Percentiles rank a stretch among this genome's conserved stretches.
phyloP scores from a whole-genome alignment of 1,140 invertebrate genomes.

The Drosophila novamexicana region DNA sequence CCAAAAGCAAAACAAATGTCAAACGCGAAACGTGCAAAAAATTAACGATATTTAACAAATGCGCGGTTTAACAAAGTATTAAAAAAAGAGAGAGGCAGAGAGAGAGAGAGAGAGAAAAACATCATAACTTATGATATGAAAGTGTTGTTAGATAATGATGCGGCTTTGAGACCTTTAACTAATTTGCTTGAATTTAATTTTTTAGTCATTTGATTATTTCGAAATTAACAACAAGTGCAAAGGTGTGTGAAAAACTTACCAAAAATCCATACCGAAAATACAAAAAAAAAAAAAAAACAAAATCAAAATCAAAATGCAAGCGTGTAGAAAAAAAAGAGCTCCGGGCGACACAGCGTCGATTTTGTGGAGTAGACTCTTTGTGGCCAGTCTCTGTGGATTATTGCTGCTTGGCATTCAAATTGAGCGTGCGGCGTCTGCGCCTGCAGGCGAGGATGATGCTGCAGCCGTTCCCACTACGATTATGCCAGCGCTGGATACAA shows the following conservation, averaged over 20 bases:
- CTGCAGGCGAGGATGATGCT: slow-evolving; percentile 74
- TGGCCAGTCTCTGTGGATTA: slow-evolving; percentile 68
- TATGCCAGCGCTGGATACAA: slow-evolving; percentile 61
- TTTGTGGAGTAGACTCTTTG: slow-evolving; percentile 59
- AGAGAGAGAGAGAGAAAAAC: slow-evolving; percentile 17
- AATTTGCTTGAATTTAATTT: slow-evolving; percentile 44
- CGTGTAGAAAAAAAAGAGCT: slow-evolving; percentile 76
- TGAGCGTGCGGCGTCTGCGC: slow-evolving; percentile 72
- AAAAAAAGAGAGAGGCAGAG: slow-evolving; percentile 3
- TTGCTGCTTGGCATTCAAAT: slow-evolving; percentile 79
- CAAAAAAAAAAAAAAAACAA: background rate
- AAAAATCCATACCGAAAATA: slow-evolving; percentile 27
- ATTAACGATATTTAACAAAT: slow-evolving; percentile 32
- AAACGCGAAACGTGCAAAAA: slow-evolving; percentile 52
- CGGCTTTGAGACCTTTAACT: slow-evolving; percentile 28
- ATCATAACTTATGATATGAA: slow-evolving; percentile 41
- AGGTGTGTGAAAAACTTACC: slow-evolving; percentile 64
- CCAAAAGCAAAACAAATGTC: slow-evolving; percentile 46
- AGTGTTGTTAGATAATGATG: slow-evolving; percentile 45
- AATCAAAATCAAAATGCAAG: slow-evolving; percentile 62
- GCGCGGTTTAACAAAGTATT: slow-evolving; percentile 25
- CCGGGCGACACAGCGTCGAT: slow-evolving; percentile 42
- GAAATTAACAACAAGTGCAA: slow-evolving; percentile 69
- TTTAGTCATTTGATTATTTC: slow-evolving; percentile 43
- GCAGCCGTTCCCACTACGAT: slow-evolving; percentile 28